Percentiles rank a stretch among this genome's conserved stretches.
These are phyloP conservation scores for Aleiodes leptofemur DNA, from an alignment of 2,888 invertebrate genomes.

Conservation along the genomic window DNA sequence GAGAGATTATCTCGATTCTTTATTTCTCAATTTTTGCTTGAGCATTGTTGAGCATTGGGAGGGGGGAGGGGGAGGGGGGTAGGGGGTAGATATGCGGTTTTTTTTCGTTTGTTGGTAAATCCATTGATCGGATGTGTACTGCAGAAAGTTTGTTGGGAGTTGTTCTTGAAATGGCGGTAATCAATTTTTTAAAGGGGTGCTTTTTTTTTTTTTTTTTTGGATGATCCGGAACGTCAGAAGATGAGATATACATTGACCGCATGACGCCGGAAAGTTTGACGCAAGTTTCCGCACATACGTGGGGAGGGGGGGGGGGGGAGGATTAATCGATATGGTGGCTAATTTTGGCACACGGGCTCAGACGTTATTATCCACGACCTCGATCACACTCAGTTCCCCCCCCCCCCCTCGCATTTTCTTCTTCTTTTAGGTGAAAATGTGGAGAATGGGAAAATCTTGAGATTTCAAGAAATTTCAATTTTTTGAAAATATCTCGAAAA, in stretches of 20 bases:
- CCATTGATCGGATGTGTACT: too few species aligned
- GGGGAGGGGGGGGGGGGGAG: not conserved
- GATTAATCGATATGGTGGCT: slow-evolving; percentile 40
- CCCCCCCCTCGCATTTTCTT: too few species aligned
- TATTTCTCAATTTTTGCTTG: not conserved
- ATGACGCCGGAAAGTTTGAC: slow-evolving; percentile 15
- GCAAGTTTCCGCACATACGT: slow-evolving; percentile 2
- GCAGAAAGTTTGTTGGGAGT: too few species aligned
- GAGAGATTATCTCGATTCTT: slow-evolving; percentile 2
- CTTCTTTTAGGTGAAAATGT: too few species aligned
- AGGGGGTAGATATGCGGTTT: not conserved
- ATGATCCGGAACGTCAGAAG: too few species aligned
- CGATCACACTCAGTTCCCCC: slow-evolving; percentile 54
- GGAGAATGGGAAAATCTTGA: too few species aligned
- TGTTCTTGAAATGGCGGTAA: too few species aligned
- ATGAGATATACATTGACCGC: too few species aligned
- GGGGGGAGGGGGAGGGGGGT: too few species aligned
- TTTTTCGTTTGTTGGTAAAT: not conserved
- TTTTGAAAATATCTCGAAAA: too few species aligned
- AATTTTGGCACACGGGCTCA: slow-evolving; percentile 15
- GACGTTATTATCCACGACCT: slow-evolving; percentile 34
- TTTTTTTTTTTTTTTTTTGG: not conserved
- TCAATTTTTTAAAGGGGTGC: too few species aligned
- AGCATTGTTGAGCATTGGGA: not conserved
- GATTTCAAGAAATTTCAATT: too few species aligned